Percentiles rank a stretch among this genome's conserved stretches.
Evolutionary conservation across 2,113 vertebrate genomes (phyloP).

Genomic region (Serilophus lunatus): DNA sequence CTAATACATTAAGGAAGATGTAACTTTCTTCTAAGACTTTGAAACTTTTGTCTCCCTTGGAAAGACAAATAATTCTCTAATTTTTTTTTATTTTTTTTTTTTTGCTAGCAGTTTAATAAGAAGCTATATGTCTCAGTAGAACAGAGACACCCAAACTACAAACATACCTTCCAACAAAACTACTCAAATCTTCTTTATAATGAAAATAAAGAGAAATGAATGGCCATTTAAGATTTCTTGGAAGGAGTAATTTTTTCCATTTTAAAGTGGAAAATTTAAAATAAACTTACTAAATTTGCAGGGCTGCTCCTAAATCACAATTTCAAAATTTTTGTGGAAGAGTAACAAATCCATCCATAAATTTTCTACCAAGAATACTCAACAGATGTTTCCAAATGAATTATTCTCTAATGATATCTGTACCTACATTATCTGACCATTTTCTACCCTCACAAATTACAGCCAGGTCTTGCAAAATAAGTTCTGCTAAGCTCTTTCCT

Average conservation of each 20-base stretch:
- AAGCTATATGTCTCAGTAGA: not conserved
- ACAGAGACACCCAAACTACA: not conserved
- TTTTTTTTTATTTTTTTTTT: not conserved
- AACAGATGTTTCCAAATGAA: not conserved
- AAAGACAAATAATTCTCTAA: not conserved
- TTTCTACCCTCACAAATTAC: not conserved
- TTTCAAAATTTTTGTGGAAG: not conserved
- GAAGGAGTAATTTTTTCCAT: not conserved
- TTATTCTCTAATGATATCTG: not conserved
- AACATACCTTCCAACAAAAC: not conserved
- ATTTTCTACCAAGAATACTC: not conserved
- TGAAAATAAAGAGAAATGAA: not conserved
- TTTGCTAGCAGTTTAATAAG: not conserved
- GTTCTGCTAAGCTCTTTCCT: not conserved
- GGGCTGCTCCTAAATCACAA: not conserved
- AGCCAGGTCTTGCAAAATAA: not conserved
- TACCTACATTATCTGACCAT: not conserved
- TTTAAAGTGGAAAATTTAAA: not conserved
- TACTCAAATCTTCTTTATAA: not conserved
- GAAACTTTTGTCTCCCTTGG: not conserved
- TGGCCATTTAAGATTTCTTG: not conserved
- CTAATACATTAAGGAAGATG: not conserved
- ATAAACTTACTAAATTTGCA: not conserved
- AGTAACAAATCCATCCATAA: not conserved
- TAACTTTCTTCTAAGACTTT: not conserved